phyloP scores from a whole-genome alignment of 2,888 invertebrate species.

The Laothoe populi region DNA sequence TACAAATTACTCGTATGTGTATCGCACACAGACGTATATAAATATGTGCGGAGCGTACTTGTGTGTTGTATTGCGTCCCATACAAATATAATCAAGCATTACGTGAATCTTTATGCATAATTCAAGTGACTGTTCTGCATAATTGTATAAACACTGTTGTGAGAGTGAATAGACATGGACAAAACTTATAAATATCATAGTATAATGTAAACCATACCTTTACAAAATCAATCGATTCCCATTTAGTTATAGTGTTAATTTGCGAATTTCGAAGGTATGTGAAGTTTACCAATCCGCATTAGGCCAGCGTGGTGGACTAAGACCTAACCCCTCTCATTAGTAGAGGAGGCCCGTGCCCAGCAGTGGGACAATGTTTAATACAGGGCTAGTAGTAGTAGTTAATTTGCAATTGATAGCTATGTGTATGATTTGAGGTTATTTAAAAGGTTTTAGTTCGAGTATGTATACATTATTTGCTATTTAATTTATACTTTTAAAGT shows the following conservation, averaged over 20 bases:
- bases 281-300: no score
- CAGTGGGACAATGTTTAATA: no score
- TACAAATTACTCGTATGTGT: slow-evolving; percentile 41
- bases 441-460: no score
- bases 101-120: slow-evolving; percentile 50
- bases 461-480: no score
- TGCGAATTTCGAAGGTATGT: no score
- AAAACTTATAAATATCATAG: background rate
- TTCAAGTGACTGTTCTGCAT: slow-evolving; percentile 40
- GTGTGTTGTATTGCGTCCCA: slow-evolving; percentile 35
- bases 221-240: background rate
- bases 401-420: background rate
- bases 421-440: background rate
- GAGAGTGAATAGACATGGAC: background rate
- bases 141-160: slow-evolving; percentile 23
- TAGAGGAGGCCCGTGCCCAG: no score
- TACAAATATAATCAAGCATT: slow-evolving; percentile 50
- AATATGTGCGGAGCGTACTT: slow-evolving; percentile 35
- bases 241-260: background rate
- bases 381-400: no score
- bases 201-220: background rate
- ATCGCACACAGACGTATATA: slow-evolving; percentile 45
- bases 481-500: no score
- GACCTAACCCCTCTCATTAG: no score
- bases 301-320: no score